Evolutionary conservation across 2,888 invertebrate species (phyloP), one percentile per base, ranked within the genome.

Genomic region (Xanthia togata): DNA sequence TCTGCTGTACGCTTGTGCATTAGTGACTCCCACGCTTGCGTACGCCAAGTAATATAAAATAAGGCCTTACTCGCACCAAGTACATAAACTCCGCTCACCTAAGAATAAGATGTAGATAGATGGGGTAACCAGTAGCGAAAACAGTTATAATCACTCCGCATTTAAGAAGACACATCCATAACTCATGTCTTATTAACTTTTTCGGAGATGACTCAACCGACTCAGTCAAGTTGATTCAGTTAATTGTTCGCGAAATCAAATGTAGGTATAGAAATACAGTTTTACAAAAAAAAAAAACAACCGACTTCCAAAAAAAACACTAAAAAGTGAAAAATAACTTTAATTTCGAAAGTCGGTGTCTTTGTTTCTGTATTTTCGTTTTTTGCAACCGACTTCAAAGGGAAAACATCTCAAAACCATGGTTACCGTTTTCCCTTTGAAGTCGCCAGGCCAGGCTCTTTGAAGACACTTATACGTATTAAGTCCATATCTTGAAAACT

Each of bases 21-120:
- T 55, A 78, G 41, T 79, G n/a, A 55, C 44, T 53, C 44, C 77
- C 26, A 76, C 64, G 31, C 38, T 60, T 12, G n/a, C 31, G 31
- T 44, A 55, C 41, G 35, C 60, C 38, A n/a, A 55, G 38, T 53
- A 65, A n/a, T 76, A 44, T 53, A 14, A 50, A 35, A 65, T 64
- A 53, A 53, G 50, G 59, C 26, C 26, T 59, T 53, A 50, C 14
- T 31, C 47, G 17, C 6, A 53, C 17, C 8, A 38, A 62, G 31
- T 44, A 17, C 26, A 50, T 50, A 23, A n/a, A 55, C 59, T 53
- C 23, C 9, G 38, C 26, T 41, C 26, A 41, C 17, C 26, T 31
- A 1, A 20, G 4, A 73, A 47, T 63, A 31, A 53, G 20, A n/a
- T 38, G 1, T 26, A 55, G 14, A n/a, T n/a, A 57, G 23, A 26